Percentiles rank a stretch among this genome's conserved stretches.
These are phyloP conservation scores for Piprites chloris DNA, from an alignment of 2,113 vertebrate genomes.

Conservation along the genomic window DNA sequence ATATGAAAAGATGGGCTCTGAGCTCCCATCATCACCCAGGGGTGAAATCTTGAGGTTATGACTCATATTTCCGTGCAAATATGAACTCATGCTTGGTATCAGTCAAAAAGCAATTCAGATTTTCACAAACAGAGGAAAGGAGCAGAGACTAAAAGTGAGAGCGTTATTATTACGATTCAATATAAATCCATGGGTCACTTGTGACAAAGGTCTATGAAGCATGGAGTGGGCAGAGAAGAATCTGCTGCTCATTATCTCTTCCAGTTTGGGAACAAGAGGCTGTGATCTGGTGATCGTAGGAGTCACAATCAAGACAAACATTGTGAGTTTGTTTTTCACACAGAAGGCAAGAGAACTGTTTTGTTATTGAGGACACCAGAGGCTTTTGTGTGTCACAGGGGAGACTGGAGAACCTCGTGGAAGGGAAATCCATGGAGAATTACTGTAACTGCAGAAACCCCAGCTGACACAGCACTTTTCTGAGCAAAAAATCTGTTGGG, in stretches of 20 bases:
- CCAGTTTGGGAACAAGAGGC: background rate
- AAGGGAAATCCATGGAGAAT: background rate
- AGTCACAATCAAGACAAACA: background rate
- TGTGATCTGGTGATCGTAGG: background rate
- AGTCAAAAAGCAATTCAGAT: background rate
- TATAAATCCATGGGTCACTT: background rate
- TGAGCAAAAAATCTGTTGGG: background rate
- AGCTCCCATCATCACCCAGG: background rate
- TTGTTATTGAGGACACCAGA: background rate
- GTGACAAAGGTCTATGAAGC: background rate
- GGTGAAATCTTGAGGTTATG: conserved; percentile 48
- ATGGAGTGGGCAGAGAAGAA: background rate
- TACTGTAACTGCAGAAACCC: background rate
- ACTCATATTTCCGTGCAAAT: conserved; percentile 21
- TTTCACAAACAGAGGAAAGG: background rate
- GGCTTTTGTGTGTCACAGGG: background rate
- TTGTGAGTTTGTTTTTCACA: background rate
- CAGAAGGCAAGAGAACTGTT: background rate
- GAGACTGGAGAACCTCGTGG: background rate
- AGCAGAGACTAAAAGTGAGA: background rate
- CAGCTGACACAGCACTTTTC: background rate
- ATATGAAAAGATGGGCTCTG: conserved; percentile 14
- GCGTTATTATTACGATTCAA: background rate
- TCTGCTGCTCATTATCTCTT: background rate
- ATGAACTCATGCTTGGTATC: background rate